These are phyloP conservation scores for Tinamus major DNA, from an alignment of 2,797 vertebrate genomes.

Conservation along the genomic window DNA sequence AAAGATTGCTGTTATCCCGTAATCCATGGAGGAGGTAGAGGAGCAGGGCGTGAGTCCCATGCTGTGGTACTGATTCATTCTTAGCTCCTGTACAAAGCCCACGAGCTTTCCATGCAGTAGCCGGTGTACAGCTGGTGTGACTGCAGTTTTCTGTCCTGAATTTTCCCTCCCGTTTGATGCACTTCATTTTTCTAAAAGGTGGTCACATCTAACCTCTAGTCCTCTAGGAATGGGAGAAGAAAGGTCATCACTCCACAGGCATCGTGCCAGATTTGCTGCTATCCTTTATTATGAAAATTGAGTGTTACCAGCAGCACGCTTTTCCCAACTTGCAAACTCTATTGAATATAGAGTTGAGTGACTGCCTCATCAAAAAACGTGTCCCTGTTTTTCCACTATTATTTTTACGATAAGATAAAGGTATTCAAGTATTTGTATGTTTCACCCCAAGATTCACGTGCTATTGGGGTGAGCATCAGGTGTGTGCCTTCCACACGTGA, in stretches of 20 bases:
- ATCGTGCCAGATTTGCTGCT: background rate
- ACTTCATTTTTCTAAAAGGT: background rate
- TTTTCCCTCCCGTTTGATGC: background rate
- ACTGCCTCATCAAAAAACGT: background rate
- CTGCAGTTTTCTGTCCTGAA: background rate
- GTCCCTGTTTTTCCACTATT: background rate
- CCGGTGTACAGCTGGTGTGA: background rate
- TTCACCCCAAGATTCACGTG: background rate
- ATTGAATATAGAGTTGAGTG: background rate
- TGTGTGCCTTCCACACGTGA: background rate
- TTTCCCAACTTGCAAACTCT: too few relatives aligned
- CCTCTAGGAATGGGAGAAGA: background rate
- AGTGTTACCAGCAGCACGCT: background rate
- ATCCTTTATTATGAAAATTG: background rate
- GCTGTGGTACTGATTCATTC: background rate
- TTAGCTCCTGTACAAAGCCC: background rate
- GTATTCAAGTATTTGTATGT: background rate
- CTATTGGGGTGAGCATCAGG: too few relatives aligned
- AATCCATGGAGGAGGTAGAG: background rate
- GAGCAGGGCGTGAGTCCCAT: background rate
- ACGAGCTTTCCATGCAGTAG: too few relatives aligned
- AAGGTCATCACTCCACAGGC: too few relatives aligned
- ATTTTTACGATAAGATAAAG: background rate
- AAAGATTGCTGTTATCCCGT: background rate
- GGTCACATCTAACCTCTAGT: background rate